phyloP scores from a whole-genome alignment of 1,140 invertebrate genomes.

The Lepidotrigona ventralis region DNA sequence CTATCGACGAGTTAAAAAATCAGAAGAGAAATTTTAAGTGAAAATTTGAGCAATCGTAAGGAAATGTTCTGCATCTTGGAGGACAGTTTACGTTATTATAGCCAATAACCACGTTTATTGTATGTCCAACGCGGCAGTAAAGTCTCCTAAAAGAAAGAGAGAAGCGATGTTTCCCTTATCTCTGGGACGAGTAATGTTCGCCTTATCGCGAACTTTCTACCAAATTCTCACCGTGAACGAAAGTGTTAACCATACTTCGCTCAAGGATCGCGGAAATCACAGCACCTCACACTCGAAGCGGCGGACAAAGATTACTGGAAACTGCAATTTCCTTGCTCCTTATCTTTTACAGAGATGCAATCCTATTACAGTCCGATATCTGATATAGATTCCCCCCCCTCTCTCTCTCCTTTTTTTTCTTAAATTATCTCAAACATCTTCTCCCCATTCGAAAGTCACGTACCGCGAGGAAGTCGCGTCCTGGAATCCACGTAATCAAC shows the following conservation, averaged over 20 bases:
- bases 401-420: background rate
- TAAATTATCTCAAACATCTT: background rate
- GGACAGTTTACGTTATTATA: background rate
- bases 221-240: background rate
- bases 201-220: background rate
- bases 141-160: background rate
- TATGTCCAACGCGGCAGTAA: background rate
- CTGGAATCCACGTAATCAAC: background rate
- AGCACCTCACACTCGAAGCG: background rate
- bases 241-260: background rate
- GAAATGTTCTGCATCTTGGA: too few relatives aligned
- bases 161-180: background rate
- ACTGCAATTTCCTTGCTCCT: background rate
- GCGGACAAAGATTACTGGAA: background rate
- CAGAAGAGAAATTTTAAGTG: background rate
- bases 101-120: background rate
- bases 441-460: background rate
- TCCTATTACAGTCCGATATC: background rate
- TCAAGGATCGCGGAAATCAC: background rate
- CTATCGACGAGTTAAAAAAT: too few relatives aligned
- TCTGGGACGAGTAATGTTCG: background rate
- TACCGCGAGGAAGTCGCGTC: background rate
- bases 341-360: background rate
- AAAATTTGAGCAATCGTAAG: background rate
- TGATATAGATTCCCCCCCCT: background rate